Base-by-base conservation (phyloP, 1,140 invertebrate species). In the Aphelinus atriplicis region DNA sequence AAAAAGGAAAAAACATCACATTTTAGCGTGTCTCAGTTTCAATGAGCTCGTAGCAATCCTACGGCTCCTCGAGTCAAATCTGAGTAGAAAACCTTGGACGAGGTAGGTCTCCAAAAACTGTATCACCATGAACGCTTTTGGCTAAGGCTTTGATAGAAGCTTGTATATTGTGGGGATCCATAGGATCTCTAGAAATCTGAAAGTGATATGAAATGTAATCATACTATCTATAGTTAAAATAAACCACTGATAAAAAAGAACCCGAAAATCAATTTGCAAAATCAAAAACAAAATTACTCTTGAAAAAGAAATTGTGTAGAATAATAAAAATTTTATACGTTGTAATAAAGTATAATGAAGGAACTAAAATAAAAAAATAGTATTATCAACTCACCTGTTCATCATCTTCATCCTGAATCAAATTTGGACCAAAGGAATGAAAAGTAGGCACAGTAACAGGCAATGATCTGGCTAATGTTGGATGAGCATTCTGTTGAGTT, bases 131-230 rank as follows among this genome's bases (percentile, higher is more conserved):
- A 61, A 96, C 93, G 80, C 95, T 96, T 80, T 93, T 92, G 56
- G 95, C 94, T 78, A 96, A 84, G 43, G 95, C 95, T 85, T 95
- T 94, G 80, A 96, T 96, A 81, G 93, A 95, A 56, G 94, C 95
- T 77, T 94, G 94, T 81, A 96, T 96, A 81, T 96, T 93, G 70
- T 91, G 85, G 57, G 91, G 88, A 81, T 85, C 84, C 10, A 82
- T 78, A 42, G 84, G 84, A 78, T 85, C 79, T 64, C 77, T 80
- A 68, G 85, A 81, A 26, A 83, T 65, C 84, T 85, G 64, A 66
- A 71, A 74, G n/a, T 7, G 46, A 66, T 26, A 51, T 5, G 45
- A n/a, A 57, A 57, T 57, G 7, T 9, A 45, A 67, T 67, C 43
- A 66, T 4, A 26, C 26, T 26, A 26, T 26, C 26, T 26, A 26